These are phyloP conservation scores for Rhynchonycteris naso DNA, from an alignment of 2,797 vertebrate genomes.

Conservation along the genomic window DNA sequence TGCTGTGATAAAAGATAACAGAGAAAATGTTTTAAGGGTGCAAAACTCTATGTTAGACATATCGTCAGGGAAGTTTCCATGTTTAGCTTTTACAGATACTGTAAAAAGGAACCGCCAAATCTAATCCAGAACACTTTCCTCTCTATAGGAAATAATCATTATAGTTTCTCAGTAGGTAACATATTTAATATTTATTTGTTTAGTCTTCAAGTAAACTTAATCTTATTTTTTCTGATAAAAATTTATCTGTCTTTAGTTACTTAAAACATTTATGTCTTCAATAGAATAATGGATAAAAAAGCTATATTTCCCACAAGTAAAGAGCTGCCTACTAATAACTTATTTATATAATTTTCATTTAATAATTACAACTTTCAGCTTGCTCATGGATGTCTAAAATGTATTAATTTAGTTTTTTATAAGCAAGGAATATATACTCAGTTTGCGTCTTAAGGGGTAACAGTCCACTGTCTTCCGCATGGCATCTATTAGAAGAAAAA, in stretches of 20 bases:
- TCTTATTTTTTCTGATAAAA: conserved; percentile 17
- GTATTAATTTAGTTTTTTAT: background rate
- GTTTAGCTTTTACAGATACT: background rate
- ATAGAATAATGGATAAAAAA: background rate
- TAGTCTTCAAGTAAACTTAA: background rate
- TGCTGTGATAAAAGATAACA: background rate
- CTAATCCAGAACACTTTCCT: background rate
- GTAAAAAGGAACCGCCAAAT: background rate
- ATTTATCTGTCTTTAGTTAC: background rate
- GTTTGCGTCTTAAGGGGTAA: background rate
- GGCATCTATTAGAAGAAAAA: background rate
- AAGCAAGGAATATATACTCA: background rate
- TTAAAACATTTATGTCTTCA: conserved; percentile 68
- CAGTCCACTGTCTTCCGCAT: background rate
- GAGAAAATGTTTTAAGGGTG: background rate
- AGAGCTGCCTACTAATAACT: background rate
- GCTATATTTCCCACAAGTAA: background rate
- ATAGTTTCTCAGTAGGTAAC: background rate
- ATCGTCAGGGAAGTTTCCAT: background rate
- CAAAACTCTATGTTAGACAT: background rate
- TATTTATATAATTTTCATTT: background rate
- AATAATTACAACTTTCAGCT: background rate
- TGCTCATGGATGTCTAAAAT: background rate
- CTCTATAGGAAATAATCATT: background rate
- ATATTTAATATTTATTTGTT: conserved; percentile 37